A percentile compares a stretch with the other conserved stretches of the same genome.
Evolutionary conservation across 2,113 vertebrate species (phyloP).

Genomic region (Pseudorasbora parva): DNA sequence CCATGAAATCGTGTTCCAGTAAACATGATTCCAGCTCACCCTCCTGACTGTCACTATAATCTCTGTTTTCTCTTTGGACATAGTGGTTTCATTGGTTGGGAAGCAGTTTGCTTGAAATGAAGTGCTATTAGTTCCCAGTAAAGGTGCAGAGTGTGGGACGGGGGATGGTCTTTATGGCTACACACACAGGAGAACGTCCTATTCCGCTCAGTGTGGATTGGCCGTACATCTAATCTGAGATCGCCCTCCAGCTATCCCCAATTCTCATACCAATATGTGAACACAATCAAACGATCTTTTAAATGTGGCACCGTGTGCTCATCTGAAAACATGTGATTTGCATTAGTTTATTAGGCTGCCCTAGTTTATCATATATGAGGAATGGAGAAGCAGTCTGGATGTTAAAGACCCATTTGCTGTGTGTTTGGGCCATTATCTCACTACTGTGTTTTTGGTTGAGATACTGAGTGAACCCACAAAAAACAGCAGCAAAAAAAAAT

Average conservation of each 20-base stretch:
- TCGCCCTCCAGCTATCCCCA: constrained; percentile 31
- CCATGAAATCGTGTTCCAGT: constrained; percentile 8
- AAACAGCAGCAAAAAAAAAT: background rate
- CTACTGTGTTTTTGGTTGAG: background rate
- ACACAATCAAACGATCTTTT: constrained; percentile 16
- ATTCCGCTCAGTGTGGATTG: constrained; percentile 6
- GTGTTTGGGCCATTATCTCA: background rate
- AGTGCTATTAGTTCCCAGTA: constrained; percentile 39
- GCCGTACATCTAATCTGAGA: constrained; percentile 36
- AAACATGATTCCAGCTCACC: constrained; percentile 4
- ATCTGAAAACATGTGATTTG: constrained; percentile 48
- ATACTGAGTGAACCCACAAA: background rate
- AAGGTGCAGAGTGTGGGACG: background rate
- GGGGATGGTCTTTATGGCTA: constrained; percentile 2
- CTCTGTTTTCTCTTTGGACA: background rate
- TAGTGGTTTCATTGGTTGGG: background rate
- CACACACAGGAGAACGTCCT: background rate
- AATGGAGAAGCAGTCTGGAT: constrained; percentile 15
- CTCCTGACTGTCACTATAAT: constrained; percentile 6
- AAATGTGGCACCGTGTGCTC: constrained; percentile 26
- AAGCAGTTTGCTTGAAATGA: constrained; percentile 6
- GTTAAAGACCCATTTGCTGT: constrained; percentile 10
- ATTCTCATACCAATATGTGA: constrained; percentile 52
- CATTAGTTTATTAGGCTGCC: constrained; percentile 45
- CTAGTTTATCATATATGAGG: constrained; percentile 48